Base-by-base conservation (phyloP, 2,888 invertebrate species). In the Crepidodera aurea region DNA sequence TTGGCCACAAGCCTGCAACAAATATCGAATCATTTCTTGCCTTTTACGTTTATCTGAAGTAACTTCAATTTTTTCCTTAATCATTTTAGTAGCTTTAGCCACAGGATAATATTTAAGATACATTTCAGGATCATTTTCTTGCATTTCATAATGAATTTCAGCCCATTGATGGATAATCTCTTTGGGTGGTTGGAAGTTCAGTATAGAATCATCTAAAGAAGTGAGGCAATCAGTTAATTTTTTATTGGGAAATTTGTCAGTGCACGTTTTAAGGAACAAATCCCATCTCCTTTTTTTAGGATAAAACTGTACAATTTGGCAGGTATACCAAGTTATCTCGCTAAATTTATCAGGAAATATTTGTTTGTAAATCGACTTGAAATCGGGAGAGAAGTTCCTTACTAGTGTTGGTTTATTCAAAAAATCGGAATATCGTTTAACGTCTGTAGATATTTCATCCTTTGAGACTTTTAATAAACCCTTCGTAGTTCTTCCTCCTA, bases 31-130 rank as follows among this genome's bases (percentile, higher is more conserved):
- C 7, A 66, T 58, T 10, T 10, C 12, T 1, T 12, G 10, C 25
- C 71, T 64, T 5, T 59, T 50, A 8, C 19, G 22, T 37, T 55
- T 65, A 22, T 66, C 60, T 7, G 71, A 67, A 8, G 71, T 70
- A 5, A 71, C 58, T 40, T 70, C 68, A 25, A 73, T 69, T 61
- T 61, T 69, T 25, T 71, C 68, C 61, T 71, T 73, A 10, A 73
- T 34, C 1, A 69, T n/a, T n/a, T 55, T 7, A 48, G 72, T 62
- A 10, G 69, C 69, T 22, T 66, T 60, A 18, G 58, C 22, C 2
- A 62, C 40, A 10, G 59, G 40, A 34, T 60, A 68, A 39, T 71
- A 67, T 40, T 67, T 67, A 16, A 70, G 51, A 40, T 51, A 69
- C 0, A 16, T 37, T 5, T 60, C 32, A 10, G 50, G 15, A 44